Base-by-base conservation (phyloP, 2,113 vertebrate species). In the Taxidea taxus region DNA sequence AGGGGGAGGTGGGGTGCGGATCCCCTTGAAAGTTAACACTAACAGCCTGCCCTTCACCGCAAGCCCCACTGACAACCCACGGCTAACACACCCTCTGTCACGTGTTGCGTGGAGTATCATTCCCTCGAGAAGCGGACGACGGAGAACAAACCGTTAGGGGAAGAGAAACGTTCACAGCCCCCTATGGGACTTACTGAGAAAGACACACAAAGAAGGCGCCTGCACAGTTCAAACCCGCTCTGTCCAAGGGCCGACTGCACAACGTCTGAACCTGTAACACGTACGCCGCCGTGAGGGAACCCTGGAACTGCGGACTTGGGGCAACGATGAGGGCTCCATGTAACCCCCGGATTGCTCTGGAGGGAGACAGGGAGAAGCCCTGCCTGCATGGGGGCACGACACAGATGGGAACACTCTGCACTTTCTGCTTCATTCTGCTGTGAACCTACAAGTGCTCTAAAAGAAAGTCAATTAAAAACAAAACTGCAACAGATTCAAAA, bases 201-300 rank as follows among this genome's bases (percentile, higher is more conserved):
- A 77, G 42, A 75, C 7, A 11, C 4, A 31, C 27, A 1, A 47
- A 14, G 31, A 77, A 27, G 2, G 13, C 13, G 25, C 25, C 37
- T 12, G 21, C 70, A 72, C 25, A 44, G 25, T 29, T 74, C 23
- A 44, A 7, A 44, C 72, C n/a, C 3, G 0, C 14, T 42, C 6
- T 44, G 64, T 68, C 31, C 34, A 44, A 42, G 20, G 20, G 68
- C 8, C 64, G 5, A 42, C 21, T 3, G 23, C 13, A 27, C 23
- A 39, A 2, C 16, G 56, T 42, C 29, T 47, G 78, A 80, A 87
- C 10, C 47, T 11, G 21, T 10, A 54, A 4, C 37, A 42, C 13
- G 2, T 1, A 37, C 7, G 14, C 1, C 6, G 21, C 2, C 11
- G 13, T 0, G 29, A 29, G n/a, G 6, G 56, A 31, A 2, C 4